Percentiles rank a stretch among this genome's conserved stretches.
Evolutionary conservation across 2,113 vertebrate species (phyloP).

Genomic region (Sapayoa aenigma): DNA sequence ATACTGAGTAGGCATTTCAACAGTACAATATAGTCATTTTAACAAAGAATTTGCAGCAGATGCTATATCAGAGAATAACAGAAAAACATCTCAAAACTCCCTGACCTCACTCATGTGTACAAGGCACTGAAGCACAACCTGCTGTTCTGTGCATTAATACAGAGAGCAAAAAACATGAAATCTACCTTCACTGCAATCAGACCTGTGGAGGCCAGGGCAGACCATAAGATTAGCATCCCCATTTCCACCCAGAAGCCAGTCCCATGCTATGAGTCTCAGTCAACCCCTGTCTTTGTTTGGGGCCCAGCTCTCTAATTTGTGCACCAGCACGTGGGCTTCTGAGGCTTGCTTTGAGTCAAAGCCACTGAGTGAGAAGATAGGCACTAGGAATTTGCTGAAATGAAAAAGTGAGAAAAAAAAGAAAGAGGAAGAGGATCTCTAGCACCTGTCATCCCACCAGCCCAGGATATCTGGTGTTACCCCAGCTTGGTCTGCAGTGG

Average conservation of each 20-base stretch:
- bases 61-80: neutral
- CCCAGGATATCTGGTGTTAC: rapidly evolving
- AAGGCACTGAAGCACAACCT: neutral
- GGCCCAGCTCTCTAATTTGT: neutral
- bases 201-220: neutral
- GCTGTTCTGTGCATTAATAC: neutral
- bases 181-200: neutral
- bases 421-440: neutral
- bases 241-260: neutral
- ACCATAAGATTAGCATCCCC: rapidly evolving
- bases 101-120: neutral
- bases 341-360: neutral
- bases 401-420: neutral
- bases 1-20: neutral
- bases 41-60: neutral
- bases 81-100: neutral
- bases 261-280: rapidly evolving
- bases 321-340: neutral
- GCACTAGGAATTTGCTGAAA: neutral
- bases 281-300: neutral
- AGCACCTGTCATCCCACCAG: rapidly evolving
- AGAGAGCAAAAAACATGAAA: neutral
- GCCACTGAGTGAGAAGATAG: rapidly evolving
- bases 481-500: neutral
- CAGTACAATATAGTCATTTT: neutral